Percentiles rank a stretch among this genome's conserved stretches.
Evolutionary conservation across 2,888 invertebrate genomes (phyloP).

Genomic region (Drosophila dives): DNA sequence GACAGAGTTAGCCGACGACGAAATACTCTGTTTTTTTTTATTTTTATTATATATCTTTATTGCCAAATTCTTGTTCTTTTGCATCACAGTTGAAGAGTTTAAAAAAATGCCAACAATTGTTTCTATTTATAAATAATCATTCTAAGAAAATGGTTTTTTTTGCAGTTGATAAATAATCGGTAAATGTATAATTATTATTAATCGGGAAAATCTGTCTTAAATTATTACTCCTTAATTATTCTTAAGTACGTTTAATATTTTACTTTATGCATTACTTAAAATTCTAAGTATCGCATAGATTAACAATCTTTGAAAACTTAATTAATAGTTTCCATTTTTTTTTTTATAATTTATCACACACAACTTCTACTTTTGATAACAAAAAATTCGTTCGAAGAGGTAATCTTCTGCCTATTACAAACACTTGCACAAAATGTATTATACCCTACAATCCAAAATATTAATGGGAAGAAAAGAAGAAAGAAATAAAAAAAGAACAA

Average conservation of each 20-base stretch:
- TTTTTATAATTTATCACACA: no score
- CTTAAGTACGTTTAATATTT: neutral
- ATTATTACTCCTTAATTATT: no score
- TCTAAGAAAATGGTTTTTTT: no score
- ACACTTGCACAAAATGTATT: neutral
- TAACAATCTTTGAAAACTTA: neutral
- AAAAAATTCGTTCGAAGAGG: neutral
- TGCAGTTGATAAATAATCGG: neutral
- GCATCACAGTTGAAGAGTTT: no score
- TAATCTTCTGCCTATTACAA: conserved; percentile 1
- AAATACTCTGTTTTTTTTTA: neutral
- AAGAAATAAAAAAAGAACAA: neutral
- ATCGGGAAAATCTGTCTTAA: neutral
- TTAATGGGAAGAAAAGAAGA: neutral
- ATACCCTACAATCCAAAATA: conserved; percentile 1
- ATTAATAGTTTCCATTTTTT: neutral
- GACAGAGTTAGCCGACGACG: neutral
- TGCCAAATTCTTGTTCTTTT: no score
- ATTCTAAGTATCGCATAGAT: neutral
- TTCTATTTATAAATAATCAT: neutral
- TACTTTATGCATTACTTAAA: neutral
- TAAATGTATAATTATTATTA: neutral
- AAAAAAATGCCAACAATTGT: neutral
- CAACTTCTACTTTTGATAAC: neutral
- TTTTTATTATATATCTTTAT: no score